These are phyloP conservation scores for Aphelinus atriplicis DNA, from an alignment of 1,140 invertebrate species.

Conservation along the genomic window DNA sequence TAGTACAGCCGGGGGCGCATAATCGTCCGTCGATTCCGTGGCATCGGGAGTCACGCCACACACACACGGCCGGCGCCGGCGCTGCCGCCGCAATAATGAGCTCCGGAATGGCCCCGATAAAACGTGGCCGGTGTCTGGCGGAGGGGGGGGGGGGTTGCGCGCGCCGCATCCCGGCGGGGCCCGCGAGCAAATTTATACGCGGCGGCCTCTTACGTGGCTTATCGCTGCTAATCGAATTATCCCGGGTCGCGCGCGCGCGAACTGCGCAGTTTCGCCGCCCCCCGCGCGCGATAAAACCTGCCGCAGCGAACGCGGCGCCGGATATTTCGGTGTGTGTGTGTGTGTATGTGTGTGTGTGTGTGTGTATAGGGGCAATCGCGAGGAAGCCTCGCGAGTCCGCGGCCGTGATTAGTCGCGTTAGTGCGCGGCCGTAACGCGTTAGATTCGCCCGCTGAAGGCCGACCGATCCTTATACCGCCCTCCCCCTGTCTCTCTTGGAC, in stretches of 20 bases:
- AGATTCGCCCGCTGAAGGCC: too few relatives aligned
- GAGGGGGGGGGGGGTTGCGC: not conserved
- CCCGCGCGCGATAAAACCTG: not conserved
- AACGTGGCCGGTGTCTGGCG: not conserved
- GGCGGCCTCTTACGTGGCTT: conserved; percentile 8
- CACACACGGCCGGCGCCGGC: too few relatives aligned
- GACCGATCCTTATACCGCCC: too few relatives aligned
- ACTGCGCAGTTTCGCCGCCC: not conserved
- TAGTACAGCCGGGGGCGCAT: too few relatives aligned
- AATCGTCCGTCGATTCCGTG: too few relatives aligned
- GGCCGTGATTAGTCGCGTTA: not conserved
- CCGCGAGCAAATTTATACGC: not conserved
- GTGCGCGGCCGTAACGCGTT: too few relatives aligned
- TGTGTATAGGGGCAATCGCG: not conserved
- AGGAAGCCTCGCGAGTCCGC: not conserved
- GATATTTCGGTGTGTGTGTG: not conserved
- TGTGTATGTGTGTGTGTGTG: too few relatives aligned
- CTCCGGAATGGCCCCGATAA: conserved; percentile 2
- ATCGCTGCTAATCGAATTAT: conserved; percentile 10
- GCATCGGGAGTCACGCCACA: too few relatives aligned
- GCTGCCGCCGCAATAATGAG: not conserved
- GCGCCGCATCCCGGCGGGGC: too few relatives aligned
- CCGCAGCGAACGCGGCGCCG: not conserved
- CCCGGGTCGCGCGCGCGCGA: not conserved
- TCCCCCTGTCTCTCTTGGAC: too few relatives aligned